Evolutionary conservation across 92 coral and sea anemone genomes (phyloP).

Genomic region (Zoanthus gigantus): DNA sequence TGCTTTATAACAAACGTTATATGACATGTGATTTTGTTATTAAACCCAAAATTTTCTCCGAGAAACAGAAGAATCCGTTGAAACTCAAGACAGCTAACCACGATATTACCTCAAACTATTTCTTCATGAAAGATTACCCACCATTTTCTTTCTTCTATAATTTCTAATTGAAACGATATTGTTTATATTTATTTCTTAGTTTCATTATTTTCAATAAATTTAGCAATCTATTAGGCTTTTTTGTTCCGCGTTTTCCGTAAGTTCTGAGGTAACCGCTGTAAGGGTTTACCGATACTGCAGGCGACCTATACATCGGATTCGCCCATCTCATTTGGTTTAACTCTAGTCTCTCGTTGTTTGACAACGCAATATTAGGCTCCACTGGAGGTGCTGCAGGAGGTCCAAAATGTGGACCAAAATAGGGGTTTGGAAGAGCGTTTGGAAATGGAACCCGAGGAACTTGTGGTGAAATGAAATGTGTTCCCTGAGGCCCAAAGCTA

Average conservation of each 20-base stretch:
- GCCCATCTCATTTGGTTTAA: conserved; percentile 41
- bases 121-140: not conserved
- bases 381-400: conserved; percentile 43
- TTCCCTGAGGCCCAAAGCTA: conserved; percentile 39
- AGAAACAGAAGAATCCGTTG: too few relatives aligned
- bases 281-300: conserved; percentile 42
- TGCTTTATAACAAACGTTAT: too few relatives aligned
- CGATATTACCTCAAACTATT: not conserved
- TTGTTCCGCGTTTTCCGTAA: conserved; percentile 76
- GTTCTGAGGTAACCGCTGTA: conserved; percentile 73
- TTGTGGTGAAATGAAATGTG: conserved; percentile 38
- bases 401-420: conserved; percentile 48
- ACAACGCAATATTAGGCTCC: conserved; percentile 45
- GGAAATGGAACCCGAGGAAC: conserved; percentile 43
- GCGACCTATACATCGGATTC: conserved; percentile 44
- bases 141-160: not conserved
- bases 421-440: conserved; percentile 38
- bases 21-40: too few relatives aligned
- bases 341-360: conserved; percentile 42
- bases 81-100: not conserved
- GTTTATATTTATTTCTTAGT: conserved; percentile 17
- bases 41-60: too few relatives aligned
- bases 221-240: not conserved
- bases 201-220: not conserved
- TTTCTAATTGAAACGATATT: not conserved